Base-by-base conservation (phyloP, 2,113 vertebrate species). In the Pimephales promelas region DNA sequence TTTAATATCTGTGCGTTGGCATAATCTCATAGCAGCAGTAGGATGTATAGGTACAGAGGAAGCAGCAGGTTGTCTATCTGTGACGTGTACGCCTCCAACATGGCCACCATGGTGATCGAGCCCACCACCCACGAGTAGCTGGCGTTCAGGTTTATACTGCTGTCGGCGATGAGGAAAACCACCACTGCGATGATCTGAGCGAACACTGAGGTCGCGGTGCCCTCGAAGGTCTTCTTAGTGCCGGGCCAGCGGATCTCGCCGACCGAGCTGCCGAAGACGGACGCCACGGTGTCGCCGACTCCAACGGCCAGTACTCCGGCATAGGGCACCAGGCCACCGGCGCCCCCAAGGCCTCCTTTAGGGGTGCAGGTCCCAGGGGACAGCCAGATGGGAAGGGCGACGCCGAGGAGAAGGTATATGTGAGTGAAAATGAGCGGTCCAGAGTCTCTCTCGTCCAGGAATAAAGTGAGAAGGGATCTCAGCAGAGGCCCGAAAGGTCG, bases 351-450 rank as follows among this genome's bases (percentile, higher is more conserved):
- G 22, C 90, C 87, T 22, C 95, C 96, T 80, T 95, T 97, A 16
- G 97, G 94, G 34, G 94, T 92, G 75, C 98, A 99, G 8, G 96
- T 89, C 14, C 94, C 96, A 1, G 97, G 97, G 76, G 96, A 95
- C 47, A 99, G 90, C 98, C 98, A 99, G 26, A 99, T 88, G 0
- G 98, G 97, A 72, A 99, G 92, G 10, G 98, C 97, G 95, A 99
- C 94, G 64, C 98, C 98, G 66, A 99, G 87, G 26, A 99, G 95
- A 79, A 99, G 94, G 90, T 99, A 98, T 90, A 99, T 93, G 61
- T 99, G 98, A 24, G 97, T 98, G 86, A 99, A 89, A 89, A 99
- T 97, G n/a, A 99, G 95, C 5, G 97, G 98, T 10, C 98, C 98
- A 0, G 96, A 97, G 91, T 99, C 98, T 40, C 97, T 94, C 78